These are phyloP conservation scores for Baronia brevicornis DNA, from an alignment of 2,888 invertebrate genomes.

Conservation along the genomic window DNA sequence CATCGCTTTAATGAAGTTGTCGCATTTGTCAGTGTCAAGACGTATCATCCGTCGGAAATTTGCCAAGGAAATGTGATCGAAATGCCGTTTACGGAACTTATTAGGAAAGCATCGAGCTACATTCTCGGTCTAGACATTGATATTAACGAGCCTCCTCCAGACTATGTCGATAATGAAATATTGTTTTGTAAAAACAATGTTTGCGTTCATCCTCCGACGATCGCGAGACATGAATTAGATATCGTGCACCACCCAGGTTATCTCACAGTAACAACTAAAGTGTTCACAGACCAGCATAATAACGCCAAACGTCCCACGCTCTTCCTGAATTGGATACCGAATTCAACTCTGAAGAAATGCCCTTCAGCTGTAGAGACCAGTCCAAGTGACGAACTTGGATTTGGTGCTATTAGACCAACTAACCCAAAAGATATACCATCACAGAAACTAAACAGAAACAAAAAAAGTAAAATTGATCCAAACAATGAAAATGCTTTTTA, in stretches of 20 bases:
- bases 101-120: constrained; percentile 86
- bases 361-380: constrained; percentile 82
- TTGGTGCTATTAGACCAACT: constrained; percentile 40
- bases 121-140: constrained; percentile 82
- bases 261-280: constrained; percentile 89
- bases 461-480: constrained; percentile 40
- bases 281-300: constrained; percentile 85
- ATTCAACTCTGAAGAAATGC: constrained; percentile 90
- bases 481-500: constrained; percentile 65
- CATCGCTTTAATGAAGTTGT: constrained; percentile 50
- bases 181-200: constrained; percentile 97
- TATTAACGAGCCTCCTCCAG: constrained; percentile 73
- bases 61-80: constrained; percentile 53
- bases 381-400: constrained; percentile 56
- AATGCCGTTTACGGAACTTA: constrained; percentile 86
- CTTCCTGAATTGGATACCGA: constrained; percentile 96
- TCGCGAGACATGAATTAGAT: constrained; percentile 87
- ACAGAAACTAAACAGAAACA: constrained; percentile 31
- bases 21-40: constrained; percentile 41
- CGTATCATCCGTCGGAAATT: constrained; percentile 21
- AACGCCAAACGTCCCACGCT: constrained; percentile 86
- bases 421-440: constrained; percentile 38
- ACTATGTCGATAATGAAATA: constrained; percentile 89
- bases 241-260: constrained; percentile 94
- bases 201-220: constrained; percentile 95